Base-by-base conservation (phyloP, 2,113 vertebrate genomes). In the Phalacrocorax carbo region DNA sequence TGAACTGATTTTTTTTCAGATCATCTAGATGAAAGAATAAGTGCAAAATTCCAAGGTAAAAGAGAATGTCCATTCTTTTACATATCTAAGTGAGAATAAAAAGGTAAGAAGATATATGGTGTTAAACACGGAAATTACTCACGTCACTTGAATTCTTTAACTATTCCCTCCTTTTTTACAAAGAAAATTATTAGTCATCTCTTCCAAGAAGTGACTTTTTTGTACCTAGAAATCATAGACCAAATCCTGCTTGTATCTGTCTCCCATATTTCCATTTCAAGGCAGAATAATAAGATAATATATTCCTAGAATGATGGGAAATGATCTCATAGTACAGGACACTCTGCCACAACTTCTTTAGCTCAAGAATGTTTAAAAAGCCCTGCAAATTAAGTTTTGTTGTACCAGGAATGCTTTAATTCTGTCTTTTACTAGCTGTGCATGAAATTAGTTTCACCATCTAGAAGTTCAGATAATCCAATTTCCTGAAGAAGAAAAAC, bases 181-280 rank as follows among this genome's bases (percentile, higher is more conserved):
- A 66, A 58, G 34, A 69, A 76, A 94, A 61, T 29, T 46, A 61
- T 55, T 52, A 75, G 81, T 52, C 40, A 40, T 7, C 3, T 57
- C 52, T 91, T 95, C 89, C 40, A 83, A 90, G 40, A 97, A 81
- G 7, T 49, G 4, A 66, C 16, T 1, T 25, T 68, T 88, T 76
- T 80, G 72, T 86, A 66, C 86, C 65, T 91, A 92, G 78, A 95
- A 94, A 81, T 60, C 66, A 49, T n/a, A 75, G n/a, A 68, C 25
- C 20, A 82, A 72, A 79, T 76, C n/a, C 81, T 69, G 36, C 38
- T 54, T 71, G 14, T 40, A 84, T 51, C 15, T 32, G n/a, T 86
- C 80, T 82, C 61, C 20, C n/a, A 86, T 60, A 54, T 81, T 93
- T 87, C 69, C 77, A 89, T 92, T 95, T 77, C 46, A 94, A 94